Percentiles rank a stretch among this genome's conserved stretches.
Conservation (phyloP, 2,113 vertebrate genomes). For the Furnarius figulus region DNA sequence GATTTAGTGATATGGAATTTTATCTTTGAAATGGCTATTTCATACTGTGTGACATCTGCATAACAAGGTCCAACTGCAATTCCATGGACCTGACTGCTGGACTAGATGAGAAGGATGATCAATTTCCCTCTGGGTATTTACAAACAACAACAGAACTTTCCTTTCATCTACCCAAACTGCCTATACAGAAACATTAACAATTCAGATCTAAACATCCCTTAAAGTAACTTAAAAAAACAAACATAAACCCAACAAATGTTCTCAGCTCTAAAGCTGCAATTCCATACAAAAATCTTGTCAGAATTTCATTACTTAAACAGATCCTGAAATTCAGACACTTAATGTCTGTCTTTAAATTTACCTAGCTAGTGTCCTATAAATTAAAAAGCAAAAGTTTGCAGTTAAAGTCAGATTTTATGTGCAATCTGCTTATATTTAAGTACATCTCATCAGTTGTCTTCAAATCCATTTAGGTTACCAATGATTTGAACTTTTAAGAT, state of each 20-base stretch:
- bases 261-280: not conserved
- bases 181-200: not conserved
- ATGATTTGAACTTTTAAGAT: not conserved
- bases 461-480: not conserved
- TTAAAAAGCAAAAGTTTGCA: not conserved
- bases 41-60: not conserved
- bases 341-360: not conserved
- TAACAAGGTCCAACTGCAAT: not conserved
- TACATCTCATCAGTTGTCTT: not conserved
- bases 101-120: not conserved
- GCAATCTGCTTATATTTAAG: not conserved
- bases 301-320: not conserved
- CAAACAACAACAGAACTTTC: not conserved
- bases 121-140: not conserved
- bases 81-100: not conserved
- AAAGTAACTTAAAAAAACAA: not conserved
- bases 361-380: not conserved
- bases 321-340: not conserved
- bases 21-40: not conserved
- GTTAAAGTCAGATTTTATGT: not conserved
- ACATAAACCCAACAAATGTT: accelerated
- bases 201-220: not conserved
- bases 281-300: not conserved
- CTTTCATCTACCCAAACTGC: not conserved
- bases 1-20: not conserved